A percentile compares a stretch with the other conserved stretches of the same genome.
Conservation (phyloP, 2,888 invertebrate species). For the Empis stercorea region DNA sequence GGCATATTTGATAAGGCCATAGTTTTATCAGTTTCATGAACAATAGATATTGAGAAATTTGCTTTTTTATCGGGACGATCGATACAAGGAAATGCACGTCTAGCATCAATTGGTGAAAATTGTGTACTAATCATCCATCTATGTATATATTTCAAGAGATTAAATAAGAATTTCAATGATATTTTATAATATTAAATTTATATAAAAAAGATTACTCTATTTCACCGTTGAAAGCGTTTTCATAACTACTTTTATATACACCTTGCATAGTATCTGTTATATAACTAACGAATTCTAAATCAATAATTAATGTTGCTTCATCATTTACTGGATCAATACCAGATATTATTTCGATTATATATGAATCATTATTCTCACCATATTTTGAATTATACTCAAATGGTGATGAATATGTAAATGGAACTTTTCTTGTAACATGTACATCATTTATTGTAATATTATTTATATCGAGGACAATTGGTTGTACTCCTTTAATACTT, state of each 20-base stretch:
- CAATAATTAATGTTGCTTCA: constrained; percentile 31
- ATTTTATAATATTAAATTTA: background rate
- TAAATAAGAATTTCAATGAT: background rate
- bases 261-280: constrained; percentile 44
- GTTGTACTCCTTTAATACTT: constrained; percentile 23
- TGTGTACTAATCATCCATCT: constrained; percentile 71
- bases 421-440: constrained; percentile 19
- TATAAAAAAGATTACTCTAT: constrained; percentile 30
- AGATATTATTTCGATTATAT: constrained; percentile 21
- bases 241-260: constrained; percentile 40
- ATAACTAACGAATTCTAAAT: constrained; percentile 40
- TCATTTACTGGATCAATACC: constrained; percentile 1
- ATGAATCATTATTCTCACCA: constrained; percentile 28
- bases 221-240: constrained; percentile 28
- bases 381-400: constrained; percentile 30
- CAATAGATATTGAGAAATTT: constrained; percentile 55
- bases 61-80: constrained; percentile 78
- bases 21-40: constrained; percentile 38
- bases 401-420: background rate
- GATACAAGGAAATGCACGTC: constrained; percentile 75
- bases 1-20: constrained; percentile 54
- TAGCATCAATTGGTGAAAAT: constrained; percentile 65
- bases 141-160: constrained; percentile 14
- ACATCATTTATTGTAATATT: constrained; percentile 32
- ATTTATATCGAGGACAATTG: constrained; percentile 33